These are phyloP conservation scores for Drosophila sucinea DNA, from an alignment of 1,140 invertebrate species.

Conservation along the genomic window DNA sequence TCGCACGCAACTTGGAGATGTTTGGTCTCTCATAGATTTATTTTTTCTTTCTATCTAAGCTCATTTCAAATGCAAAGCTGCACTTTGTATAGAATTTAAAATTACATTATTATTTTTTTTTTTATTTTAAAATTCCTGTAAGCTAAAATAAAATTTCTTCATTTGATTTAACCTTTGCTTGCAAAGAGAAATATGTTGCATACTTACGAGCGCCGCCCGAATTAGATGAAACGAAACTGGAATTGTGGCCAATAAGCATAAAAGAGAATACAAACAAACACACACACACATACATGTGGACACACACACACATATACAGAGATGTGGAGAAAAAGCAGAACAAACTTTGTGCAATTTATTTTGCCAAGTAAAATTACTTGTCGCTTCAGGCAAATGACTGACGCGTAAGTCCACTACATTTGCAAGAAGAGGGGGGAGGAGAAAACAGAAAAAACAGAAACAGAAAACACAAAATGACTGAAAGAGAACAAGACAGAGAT, in stretches of 20 bases:
- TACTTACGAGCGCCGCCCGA: constrained; percentile 13
- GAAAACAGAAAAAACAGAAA: constrained; percentile 11
- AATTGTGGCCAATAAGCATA: constrained; percentile 66
- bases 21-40: not conserved
- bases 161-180: not conserved
- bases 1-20: not conserved
- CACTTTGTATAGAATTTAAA: constrained; percentile 41
- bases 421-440: not conserved
- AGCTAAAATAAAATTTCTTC: not conserved
- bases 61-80: constrained; percentile 62
- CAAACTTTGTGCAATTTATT: constrained; percentile 79
- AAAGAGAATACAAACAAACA: constrained; percentile 21
- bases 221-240: constrained; percentile 55
- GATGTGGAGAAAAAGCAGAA: constrained; percentile 27
- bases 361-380: constrained; percentile 80
- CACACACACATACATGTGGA: constrained; percentile 13
- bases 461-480: constrained; percentile 8
- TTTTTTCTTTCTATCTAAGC: constrained; percentile 3
- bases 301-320: constrained; percentile 24
- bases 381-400: constrained; percentile 65
- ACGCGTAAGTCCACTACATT: constrained; percentile 31
- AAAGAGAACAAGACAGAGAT: not conserved
- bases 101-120: constrained; percentile 15
- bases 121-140: not conserved
- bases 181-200: not conserved